These are phyloP conservation scores for Podabrus alpinus DNA, from an alignment of 2,888 invertebrate genomes.

Conservation along the genomic window DNA sequence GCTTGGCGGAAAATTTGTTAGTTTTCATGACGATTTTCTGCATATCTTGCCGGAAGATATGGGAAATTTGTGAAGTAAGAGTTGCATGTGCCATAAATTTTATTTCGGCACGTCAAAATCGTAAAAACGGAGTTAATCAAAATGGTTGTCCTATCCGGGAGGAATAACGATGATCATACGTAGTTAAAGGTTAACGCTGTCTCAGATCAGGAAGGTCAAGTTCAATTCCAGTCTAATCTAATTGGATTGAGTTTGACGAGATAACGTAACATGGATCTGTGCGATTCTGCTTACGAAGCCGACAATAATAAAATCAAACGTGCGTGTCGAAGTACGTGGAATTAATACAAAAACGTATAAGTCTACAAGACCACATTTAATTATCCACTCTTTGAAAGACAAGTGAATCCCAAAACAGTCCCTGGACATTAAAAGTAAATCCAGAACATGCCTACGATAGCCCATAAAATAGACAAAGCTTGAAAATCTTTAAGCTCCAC, in stretches of 20 bases:
- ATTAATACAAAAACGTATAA: conserved; percentile 14
- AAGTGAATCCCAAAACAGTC: conserved; percentile 8
- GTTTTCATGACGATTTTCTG: not conserved
- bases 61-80: not conserved
- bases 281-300: conserved; percentile 23
- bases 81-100: not conserved
- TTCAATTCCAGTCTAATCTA: conserved; percentile 23
- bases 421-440: conserved; percentile 16
- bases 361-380: conserved; percentile 15
- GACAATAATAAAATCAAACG: conserved; percentile 21
- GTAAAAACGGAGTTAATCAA: not conserved
- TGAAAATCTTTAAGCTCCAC: conserved; percentile 17
- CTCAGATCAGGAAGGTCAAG: conserved; percentile 18
- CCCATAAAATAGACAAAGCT: conserved; percentile 8
- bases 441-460: conserved; percentile 9
- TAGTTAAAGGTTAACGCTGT: conserved; percentile 2
- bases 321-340: conserved; percentile 21
- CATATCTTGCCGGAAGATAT: conserved; percentile 2
- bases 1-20: not conserved
- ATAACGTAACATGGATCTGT: conserved; percentile 9
- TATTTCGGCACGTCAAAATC: not conserved
- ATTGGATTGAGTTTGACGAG: conserved; percentile 15
- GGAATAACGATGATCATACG: not conserved
- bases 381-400: conserved; percentile 15
- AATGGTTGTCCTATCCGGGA: not conserved